A percentile compares a stretch with the other conserved stretches of the same genome.
These are phyloP conservation scores for Drosophila ironensis DNA, from an alignment of 1,140 invertebrate species.

Conservation along the genomic window DNA sequence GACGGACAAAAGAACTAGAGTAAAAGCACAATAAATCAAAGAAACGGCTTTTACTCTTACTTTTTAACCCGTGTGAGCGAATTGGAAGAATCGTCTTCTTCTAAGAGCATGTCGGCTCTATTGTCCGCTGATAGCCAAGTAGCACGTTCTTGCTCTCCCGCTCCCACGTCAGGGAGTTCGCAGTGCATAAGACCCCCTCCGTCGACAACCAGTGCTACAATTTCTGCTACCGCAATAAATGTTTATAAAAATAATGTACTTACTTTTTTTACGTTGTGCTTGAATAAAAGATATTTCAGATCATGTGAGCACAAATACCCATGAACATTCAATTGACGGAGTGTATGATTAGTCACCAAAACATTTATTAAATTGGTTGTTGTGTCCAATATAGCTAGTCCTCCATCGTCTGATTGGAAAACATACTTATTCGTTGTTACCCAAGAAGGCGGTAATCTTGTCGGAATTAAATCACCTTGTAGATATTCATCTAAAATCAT, in stretches of 20 bases:
- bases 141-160: too few species aligned
- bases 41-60: too few species aligned
- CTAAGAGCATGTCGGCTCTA: too few species aligned
- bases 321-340: slow-evolving; percentile 91
- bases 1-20: too few species aligned
- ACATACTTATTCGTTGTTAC: slow-evolving; percentile 90
- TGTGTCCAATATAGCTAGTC: slow-evolving; percentile 88
- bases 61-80: too few species aligned
- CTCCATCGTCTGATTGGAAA: slow-evolving; percentile 92
- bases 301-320: slow-evolving; percentile 91
- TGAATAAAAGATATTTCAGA: slow-evolving; percentile 91
- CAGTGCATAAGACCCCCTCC: too few species aligned
- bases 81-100: too few species aligned
- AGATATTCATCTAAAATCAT: slow-evolving; percentile 92
- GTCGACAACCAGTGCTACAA: too few species aligned
- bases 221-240: too few species aligned
- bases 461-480: slow-evolving; percentile 88
- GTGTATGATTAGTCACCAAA: slow-evolving; percentile 92
- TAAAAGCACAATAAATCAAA: too few species aligned
- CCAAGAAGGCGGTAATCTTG: slow-evolving; percentile 89
- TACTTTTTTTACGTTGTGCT: slow-evolving; percentile 93
- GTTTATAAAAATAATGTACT: slow-evolving; percentile 82
- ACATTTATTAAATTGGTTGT: slow-evolving; percentile 88
- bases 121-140: too few species aligned
- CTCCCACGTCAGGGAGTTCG: too few species aligned